Percentiles rank a stretch among this genome's conserved stretches.
Evolutionary conservation across 2,797 vertebrate species (phyloP).

Genomic region (Chrosomus eos): DNA sequence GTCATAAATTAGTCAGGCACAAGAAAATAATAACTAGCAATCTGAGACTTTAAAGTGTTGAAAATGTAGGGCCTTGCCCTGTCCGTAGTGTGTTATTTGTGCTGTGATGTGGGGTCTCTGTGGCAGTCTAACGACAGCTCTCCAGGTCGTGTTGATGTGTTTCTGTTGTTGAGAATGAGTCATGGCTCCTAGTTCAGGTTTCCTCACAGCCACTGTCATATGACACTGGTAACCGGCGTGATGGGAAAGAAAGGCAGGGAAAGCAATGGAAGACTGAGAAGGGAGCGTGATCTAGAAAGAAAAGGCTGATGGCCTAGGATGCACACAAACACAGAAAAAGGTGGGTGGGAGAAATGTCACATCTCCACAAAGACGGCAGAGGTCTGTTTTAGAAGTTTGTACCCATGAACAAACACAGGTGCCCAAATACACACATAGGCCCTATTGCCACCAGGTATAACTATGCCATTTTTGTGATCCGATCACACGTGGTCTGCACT

Average conservation of each 20-base stretch:
- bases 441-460: background rate
- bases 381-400: background rate
- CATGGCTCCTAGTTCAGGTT: slow-evolving; percentile 53
- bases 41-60: background rate
- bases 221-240: slow-evolving; percentile 50
- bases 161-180: slow-evolving; percentile 60
- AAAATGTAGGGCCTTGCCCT: slow-evolving; percentile 1
- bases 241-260: slow-evolving; percentile 27
- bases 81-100: slow-evolving; percentile 16
- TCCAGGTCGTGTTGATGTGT: slow-evolving; percentile 42
- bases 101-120: slow-evolving; percentile 35
- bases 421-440: background rate
- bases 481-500: background rate
- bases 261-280: slow-evolving; percentile 9
- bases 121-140: slow-evolving; percentile 51
- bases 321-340: slow-evolving; percentile 29
- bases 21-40: slow-evolving; percentile 10
- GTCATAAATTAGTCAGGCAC: background rate
- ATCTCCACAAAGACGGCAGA: background rate
- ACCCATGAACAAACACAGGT: background rate
- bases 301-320: slow-evolving; percentile 58
- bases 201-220: slow-evolving; percentile 44
- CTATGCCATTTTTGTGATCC: background rate
- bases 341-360: slow-evolving; percentile 30
- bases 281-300: slow-evolving; percentile 1